Evolutionary conservation across 2,113 vertebrate species (phyloP).

Genomic region (Prochilodus magdalenae): DNA sequence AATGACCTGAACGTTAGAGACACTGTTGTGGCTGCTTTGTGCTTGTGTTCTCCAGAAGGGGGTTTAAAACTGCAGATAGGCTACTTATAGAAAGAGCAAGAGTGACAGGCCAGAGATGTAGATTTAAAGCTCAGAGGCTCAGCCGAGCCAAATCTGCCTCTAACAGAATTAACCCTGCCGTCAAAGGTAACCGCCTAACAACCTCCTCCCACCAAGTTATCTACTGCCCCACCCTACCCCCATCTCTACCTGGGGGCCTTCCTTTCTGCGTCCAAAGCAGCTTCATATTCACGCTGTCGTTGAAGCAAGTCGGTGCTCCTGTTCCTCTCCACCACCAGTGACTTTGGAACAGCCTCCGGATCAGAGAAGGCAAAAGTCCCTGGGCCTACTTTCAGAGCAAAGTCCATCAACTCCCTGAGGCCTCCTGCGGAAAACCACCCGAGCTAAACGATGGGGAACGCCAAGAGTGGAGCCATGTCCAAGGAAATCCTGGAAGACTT

Average conservation of each 20-base stretch:
- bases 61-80: conserved; percentile 9
- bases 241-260: conserved; percentile 11
- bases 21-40: conserved; percentile 1
- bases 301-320: background rate
- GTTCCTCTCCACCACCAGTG: background rate
- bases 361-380: background rate
- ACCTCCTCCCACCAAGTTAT: conserved; percentile 53
- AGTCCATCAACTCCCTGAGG: background rate
- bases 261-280: background rate
- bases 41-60: background rate
- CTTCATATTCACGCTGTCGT: conserved; percentile 36
- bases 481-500: conserved; percentile 91
- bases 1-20: background rate
- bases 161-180: conserved; percentile 75
- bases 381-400: background rate
- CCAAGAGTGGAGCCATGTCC: conserved; percentile 86
- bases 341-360: background rate
- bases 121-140: conserved; percentile 66
- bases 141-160: conserved; percentile 75
- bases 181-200: conserved; percentile 64
- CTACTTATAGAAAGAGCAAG: conserved; percentile 26
- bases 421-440: background rate
- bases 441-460: conserved; percentile 85
- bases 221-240: conserved; percentile 12
- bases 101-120: conserved; percentile 48